These are phyloP conservation scores for Premnoplex brunnescens DNA, from an alignment of 2,797 vertebrate genomes.

Conservation along the genomic window DNA sequence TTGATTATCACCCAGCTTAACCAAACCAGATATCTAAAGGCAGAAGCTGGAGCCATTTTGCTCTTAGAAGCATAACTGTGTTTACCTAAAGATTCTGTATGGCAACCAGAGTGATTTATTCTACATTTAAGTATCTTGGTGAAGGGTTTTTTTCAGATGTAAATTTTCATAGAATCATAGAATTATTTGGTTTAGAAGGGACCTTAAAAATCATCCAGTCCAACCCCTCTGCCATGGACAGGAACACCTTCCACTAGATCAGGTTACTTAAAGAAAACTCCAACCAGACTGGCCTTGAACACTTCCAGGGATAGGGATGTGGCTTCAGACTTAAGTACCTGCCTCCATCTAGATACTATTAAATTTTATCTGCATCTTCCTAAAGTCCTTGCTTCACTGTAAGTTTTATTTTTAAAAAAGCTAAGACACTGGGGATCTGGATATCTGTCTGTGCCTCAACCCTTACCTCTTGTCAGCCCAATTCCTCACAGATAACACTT, in stretches of 20 bases:
- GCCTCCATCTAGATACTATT: not conserved
- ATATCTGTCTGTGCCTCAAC: not conserved
- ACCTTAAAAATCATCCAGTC: not conserved
- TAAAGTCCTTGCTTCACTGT: not conserved
- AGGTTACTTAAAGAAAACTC: not conserved
- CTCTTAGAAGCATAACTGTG: not conserved
- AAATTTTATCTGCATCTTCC: not conserved
- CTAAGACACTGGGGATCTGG: not conserved
- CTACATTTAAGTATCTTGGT: not conserved
- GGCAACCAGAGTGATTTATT: not conserved
- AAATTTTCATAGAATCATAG: not conserved
- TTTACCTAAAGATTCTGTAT: not conserved
- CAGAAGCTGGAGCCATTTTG: not conserved
- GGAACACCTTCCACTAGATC: not conserved
- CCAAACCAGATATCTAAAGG: not conserved
- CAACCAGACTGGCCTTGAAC: not conserved
- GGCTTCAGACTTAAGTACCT: not conserved
- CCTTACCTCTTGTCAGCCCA: not conserved
- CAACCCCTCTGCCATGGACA: not conserved
- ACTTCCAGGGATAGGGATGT: not conserved
- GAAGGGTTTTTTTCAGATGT: rapidly evolving
- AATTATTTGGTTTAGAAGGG: not conserved
- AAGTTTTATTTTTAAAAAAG: not conserved
- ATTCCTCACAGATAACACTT: not conserved
- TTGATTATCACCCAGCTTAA: not conserved